phyloP scores from a whole-genome alignment of 2,888 invertebrate species.

The Quadriops clusia region DNA sequence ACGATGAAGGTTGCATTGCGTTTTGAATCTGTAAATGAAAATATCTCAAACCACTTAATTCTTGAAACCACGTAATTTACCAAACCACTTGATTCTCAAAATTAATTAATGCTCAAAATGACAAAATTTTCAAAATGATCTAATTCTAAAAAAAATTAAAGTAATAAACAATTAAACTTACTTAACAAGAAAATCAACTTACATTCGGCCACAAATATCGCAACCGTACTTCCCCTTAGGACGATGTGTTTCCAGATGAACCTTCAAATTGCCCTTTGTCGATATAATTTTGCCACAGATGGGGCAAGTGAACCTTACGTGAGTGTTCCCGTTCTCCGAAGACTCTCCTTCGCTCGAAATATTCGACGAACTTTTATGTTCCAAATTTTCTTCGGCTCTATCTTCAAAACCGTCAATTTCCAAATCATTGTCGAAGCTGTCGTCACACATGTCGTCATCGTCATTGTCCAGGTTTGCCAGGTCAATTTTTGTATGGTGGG shows the following conservation, averaged over 20 bases:
- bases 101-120: too few relatives aligned
- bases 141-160: too few relatives aligned
- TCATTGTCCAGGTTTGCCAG: slow-evolving; percentile 11
- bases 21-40: slow-evolving; percentile 47
- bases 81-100: too few relatives aligned
- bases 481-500: too few relatives aligned
- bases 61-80: too few relatives aligned
- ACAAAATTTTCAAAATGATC: too few relatives aligned
- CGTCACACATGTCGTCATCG: slow-evolving; percentile 10
- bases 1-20: slow-evolving; percentile 47
- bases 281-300: slow-evolving; percentile 51
- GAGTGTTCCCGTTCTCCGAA: slow-evolving; percentile 22
- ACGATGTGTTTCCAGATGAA: slow-evolving; percentile 52
- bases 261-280: slow-evolving; percentile 49
- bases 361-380: slow-evolving; percentile 9
- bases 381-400: slow-evolving; percentile 1
- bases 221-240: slow-evolving; percentile 50
- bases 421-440: slow-evolving; percentile 3
- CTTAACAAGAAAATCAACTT: slow-evolving; percentile 32
- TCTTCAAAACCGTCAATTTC: slow-evolving; percentile 5
- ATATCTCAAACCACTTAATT: slow-evolving; percentile 3
- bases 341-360: slow-evolving; percentile 22
- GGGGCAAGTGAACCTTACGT: slow-evolving; percentile 40
- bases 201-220: slow-evolving; percentile 56
- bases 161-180: too few relatives aligned